phyloP scores from a whole-genome alignment of 2,888 invertebrate genomes.

The Drosophila borborema region DNA sequence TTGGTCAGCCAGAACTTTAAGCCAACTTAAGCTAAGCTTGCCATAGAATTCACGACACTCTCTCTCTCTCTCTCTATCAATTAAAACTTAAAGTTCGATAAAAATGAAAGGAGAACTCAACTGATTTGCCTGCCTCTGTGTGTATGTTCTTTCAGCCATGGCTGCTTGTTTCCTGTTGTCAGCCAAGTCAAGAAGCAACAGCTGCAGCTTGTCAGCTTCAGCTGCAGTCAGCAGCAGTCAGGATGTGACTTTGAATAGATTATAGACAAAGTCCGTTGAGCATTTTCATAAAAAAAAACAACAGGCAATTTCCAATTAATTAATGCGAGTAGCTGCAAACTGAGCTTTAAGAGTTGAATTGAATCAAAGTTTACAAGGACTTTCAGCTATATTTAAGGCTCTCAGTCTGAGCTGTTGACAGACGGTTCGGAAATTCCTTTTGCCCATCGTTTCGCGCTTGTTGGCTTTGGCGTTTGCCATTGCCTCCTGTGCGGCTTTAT shows the following conservation, averaged over 20 bases:
- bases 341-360: conserved; percentile 11
- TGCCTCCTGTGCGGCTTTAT: conserved; percentile 60
- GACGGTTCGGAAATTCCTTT: conserved; percentile 28
- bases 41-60: neutral
- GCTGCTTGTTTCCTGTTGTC: neutral
- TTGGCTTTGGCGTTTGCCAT: conserved; percentile 26
- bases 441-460: conserved; percentile 39
- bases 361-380: conserved; percentile 4
- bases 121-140: conserved; percentile 24
- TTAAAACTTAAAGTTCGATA: no score
- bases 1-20: conserved; percentile 21
- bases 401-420: conserved; percentile 8
- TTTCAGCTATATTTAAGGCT: neutral
- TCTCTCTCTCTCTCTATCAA: no score
- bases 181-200: neutral
- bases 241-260: conserved; percentile 1
- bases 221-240: conserved; percentile 16
- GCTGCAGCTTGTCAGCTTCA: conserved; percentile 31
- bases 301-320: neutral
- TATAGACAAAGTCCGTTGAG: neutral
- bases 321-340: neutral
- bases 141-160: neutral
- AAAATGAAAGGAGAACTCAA: neutral
- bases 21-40: neutral
- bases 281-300: neutral